Base-by-base conservation (phyloP, 2,888 invertebrate species). In the Dioctria linearis region DNA sequence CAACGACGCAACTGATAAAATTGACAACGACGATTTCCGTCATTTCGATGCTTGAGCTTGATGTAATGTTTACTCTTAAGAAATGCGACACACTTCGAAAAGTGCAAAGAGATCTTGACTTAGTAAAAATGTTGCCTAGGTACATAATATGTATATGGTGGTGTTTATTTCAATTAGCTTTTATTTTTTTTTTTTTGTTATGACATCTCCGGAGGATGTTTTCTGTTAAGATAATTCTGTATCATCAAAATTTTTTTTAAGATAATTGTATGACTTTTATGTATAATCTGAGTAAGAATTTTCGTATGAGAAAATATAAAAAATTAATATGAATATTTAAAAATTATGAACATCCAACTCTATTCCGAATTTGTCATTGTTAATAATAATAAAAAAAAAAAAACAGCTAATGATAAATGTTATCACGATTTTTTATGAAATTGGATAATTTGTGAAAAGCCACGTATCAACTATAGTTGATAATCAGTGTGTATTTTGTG, bases 11-110 rank as follows among this genome's bases (percentile, higher is more conserved):
- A 37, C 39, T 69, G 51, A 69, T 69, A 69, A 69, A 69, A 54
- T 46, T 46, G 49, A 51, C 51, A 25, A 25, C 25, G 51, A 51
- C 69, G 69, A n/a, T n/a, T n/a, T n/a, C n/a, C n/a, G n/a, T n/a
- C n/a, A n/a, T n/a, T n/a, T n/a, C n/a, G 69, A 69, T 69, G 69
- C 69, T 69, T 25, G 25, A 25, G 25, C 25, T 46, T 46, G 54
- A 25, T 69, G 69, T 37, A 49, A 39, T 69, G 51, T 69, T 69
- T 69, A 37, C 54, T 54, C 51, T 54, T 8, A 51, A 61, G 39
- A 39, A 61, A 69, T 69, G 49, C 51, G 69, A 51, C 69, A 25
- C 67, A 37, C 25, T 25, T 25, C 67, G 46, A 49, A 37, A 67
- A 67, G 4, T 25, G 46, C 25, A 67, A 42, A 46, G 67, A 49